Evolutionary conservation across 1,140 invertebrate genomes (phyloP).

Genomic region (Plectus sambesii): DNA sequence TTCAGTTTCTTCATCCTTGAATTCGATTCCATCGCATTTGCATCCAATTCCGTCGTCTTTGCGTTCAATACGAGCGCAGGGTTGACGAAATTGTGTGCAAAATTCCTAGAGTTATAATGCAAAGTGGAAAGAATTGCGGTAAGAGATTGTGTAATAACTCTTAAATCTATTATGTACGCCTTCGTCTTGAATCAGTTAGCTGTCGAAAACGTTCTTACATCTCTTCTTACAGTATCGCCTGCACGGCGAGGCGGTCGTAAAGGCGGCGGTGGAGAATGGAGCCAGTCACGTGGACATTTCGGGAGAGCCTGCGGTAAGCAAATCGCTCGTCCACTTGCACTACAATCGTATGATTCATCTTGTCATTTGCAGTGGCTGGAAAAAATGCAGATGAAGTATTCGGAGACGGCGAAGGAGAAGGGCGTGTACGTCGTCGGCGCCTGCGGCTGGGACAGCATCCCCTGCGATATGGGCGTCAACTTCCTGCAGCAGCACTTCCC

Average conservation of each 20-base stretch:
- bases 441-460: constrained; percentile 76
- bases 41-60: constrained; percentile 3
- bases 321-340: constrained; percentile 9
- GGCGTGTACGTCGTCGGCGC: constrained; percentile 72
- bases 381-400: constrained; percentile 66
- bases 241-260: constrained; percentile 76
- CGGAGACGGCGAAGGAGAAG: constrained; percentile 62
- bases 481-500: constrained; percentile 62
- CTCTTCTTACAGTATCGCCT: constrained; percentile 62
- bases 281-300: constrained; percentile 82
- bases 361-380: constrained; percentile 88
- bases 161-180: no score
- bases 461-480: constrained; percentile 67
- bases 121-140: constrained; percentile 8
- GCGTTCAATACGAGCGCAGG: no score
- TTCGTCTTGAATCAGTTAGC: no score
- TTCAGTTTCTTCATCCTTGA: no score
- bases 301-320: constrained; percentile 64
- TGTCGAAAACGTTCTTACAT: no score
- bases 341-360: constrained; percentile 28
- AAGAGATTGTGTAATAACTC: no score
- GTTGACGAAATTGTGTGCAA: no score
- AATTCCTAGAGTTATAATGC: no score
- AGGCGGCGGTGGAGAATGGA: constrained; percentile 66
- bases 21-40: no score